Base-by-base conservation (phyloP, 2,113 vertebrate species). In the Halcyon malimbica region DNA sequence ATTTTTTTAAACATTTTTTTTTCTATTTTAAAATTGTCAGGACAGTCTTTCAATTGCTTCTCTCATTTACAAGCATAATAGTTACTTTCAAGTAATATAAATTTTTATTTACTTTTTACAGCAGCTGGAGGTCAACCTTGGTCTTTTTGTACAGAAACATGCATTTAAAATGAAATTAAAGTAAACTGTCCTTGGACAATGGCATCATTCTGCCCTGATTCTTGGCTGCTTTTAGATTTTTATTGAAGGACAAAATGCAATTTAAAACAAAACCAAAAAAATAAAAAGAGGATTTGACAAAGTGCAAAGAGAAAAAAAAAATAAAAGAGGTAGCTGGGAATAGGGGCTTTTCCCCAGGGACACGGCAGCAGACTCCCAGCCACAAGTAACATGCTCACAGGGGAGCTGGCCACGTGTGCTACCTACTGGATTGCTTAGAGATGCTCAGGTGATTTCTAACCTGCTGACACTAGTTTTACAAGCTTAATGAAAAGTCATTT, bases 81-180 rank as follows among this genome's bases (percentile, higher is more conserved):
- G 94, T 81, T 87, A 91, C 80, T 96, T 97, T 98, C 97, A 97
- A 98, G 97, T 97, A 93, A 89, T 60, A 81, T 16, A 60, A n/a
- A 26, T 71, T 71, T 78, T 71, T 94, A 81, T 94, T 97, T 95
- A 94, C 69, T 85, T 89, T 94, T 71, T 69, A 88, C 79, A 96
- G 96, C 95, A 97, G 97, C 93, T 95, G 83, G 89, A 94, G 95
- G 91, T 96, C 97, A 97, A 78, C 93, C 83, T 96, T 87, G 85
- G 94, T 94, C 94, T 96, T 95, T 96, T 80, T 87, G 94, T 97
- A 93, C 96, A 97, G 95, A 97, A 95, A 95, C 94, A 93, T 63
- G 75, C 89, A 94, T 93, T 90, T 82, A 88, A 96, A 91, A 85
- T 95, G 83, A 96, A 97, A 93, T 73, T n/a, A 54, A 92, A 96